Base-by-base conservation (phyloP, 1,140 invertebrate genomes). In the Heliconius himera region DNA sequence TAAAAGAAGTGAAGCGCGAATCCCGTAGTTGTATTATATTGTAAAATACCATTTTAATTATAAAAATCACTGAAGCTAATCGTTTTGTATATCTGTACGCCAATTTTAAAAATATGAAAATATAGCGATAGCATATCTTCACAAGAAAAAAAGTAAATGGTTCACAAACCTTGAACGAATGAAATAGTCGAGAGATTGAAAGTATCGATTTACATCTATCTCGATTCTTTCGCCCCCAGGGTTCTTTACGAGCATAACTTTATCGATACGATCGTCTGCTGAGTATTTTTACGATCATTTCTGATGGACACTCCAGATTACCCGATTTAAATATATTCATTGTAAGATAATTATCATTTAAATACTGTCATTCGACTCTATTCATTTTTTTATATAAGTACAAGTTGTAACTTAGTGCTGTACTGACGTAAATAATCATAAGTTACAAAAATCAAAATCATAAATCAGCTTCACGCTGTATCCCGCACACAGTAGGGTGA, bases 131-230 rank as follows among this genome's bases (percentile, higher is more conserved):
- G 18, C 18, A 54, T 54, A 20, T 26, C 8, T n/a, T n/a, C 6
- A 56, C 33, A 0, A 36, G 33, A 11, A 60, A 60, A 56, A 66
- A 66, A 11, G 60, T 22, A 66, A 66, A 26, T 73, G 77, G 16
- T 56, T 73, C 49, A 13, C 76, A 70, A 80, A 83, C 13, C 54
- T 71, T 26, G 60, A 26, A 70, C 36, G 71, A 26, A 82, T 11
- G 60, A 29, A 66, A 66, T 66, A 66, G 26, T 26, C 60, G 60
- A 66, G 22, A 66, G 26, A 66, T 66, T 26, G 38, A 46, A 60
- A 76, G 76, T 82, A 70, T 85, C 83, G 82, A 87, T 85, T 88
- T 85, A 84, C 85, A 85, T 85, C 81, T 80, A 84, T 84, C 82
- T 83, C 82, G 81, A 86, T 82, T 79, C 82, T 79, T 46, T 80